Percentiles rank a stretch among this genome's conserved stretches.
phyloP scores from a whole-genome alignment of 2,113 vertebrate species.

The Oostethus manadensis region DNA sequence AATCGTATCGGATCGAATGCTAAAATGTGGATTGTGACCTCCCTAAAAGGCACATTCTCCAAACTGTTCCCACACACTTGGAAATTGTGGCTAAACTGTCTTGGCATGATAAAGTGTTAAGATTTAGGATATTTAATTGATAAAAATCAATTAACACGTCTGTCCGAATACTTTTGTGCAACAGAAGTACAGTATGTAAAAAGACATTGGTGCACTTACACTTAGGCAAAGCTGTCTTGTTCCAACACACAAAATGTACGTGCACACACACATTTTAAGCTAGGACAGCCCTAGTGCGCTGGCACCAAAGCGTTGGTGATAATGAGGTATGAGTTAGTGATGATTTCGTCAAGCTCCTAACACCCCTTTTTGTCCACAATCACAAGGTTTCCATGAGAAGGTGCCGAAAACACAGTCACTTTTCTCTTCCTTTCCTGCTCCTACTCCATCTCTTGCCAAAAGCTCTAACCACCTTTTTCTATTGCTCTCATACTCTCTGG shows the following conservation, averaged over 20 bases:
- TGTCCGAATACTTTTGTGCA: too few species aligned
- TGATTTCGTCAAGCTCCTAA: conserved; percentile 56
- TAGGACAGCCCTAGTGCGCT: conserved; percentile 48
- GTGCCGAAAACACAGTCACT: conserved; percentile 48
- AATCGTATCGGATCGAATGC: too few species aligned
- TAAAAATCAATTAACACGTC: too few species aligned
- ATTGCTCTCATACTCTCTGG: conserved; percentile 51
- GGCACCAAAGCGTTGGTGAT: conserved; percentile 52
- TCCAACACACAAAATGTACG: conserved; percentile 1
- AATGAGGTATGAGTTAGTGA: conserved; percentile 65
- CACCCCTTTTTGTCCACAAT: conserved; percentile 23
- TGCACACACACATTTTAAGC: conserved; percentile 15
- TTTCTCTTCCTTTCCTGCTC: conserved; percentile 14
- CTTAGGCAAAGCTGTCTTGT: too few species aligned
- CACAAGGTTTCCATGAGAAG: conserved; percentile 49
- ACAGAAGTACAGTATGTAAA: too few species aligned
- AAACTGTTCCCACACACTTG: not conserved
- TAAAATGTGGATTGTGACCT: too few species aligned
- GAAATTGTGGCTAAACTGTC: not conserved
- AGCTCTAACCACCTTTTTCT: conserved; percentile 27
- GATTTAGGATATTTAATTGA: not conserved
- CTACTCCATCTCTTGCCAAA: conserved; percentile 53
- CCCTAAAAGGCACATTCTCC: conserved; percentile 2
- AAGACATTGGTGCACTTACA: conserved; percentile 3
- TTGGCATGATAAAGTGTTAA: not conserved